Base-by-base conservation (phyloP, 2,113 vertebrate species). In the Grantiella picta region DNA sequence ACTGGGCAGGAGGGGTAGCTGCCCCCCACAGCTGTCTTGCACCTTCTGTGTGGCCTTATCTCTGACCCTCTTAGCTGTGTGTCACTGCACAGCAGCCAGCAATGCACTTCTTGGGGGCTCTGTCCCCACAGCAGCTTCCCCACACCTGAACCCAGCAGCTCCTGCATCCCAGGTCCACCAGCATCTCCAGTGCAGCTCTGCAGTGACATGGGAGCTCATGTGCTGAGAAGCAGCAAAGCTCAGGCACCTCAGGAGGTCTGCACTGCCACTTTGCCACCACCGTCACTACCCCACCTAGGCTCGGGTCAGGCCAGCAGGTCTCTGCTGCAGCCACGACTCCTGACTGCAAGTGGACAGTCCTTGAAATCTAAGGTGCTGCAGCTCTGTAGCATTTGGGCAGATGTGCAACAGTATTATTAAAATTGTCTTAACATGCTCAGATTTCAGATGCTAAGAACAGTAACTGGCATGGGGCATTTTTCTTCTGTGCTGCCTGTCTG, bases 171-270 rank as follows among this genome's bases (percentile, higher is more conserved):
- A 63, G 52, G 7, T 22, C 50, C 65, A 50, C 42, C 56, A 66
- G 65, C 52, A 50, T 1, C 56, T 79, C 33, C 53, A n/a, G 65
- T 3, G 47, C 75, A 71, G 22, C 6, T 33, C 16, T 14, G 54
- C 2, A 22, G 56, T 7, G 36, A 21, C 0, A 0, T 3, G 47
- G 60, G n/a, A 50, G 47, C 23, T 78, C 15, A 0, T 3, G 31
- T 27, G 63, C 83, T 77, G 59, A 31, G 29, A 14, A 54, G 25
- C 64, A 66, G 35, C 72, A 23, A 49, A 78, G 64, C 87, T 64
- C 77, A 52, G 47, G 45, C 57, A 15, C 35, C 28, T 66, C 4
- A 5, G 18, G 28, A 42, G 22, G 8, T 36, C 56, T 65, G 60
- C 1, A 2, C 2, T 27, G 54, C 29, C 27, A 4, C 2, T 10